A percentile compares a stretch with the other conserved stretches of the same genome.
These are phyloP conservation scores for Vandiemenella viatica DNA, from an alignment of 2,888 invertebrate species.

Conservation along the genomic window DNA sequence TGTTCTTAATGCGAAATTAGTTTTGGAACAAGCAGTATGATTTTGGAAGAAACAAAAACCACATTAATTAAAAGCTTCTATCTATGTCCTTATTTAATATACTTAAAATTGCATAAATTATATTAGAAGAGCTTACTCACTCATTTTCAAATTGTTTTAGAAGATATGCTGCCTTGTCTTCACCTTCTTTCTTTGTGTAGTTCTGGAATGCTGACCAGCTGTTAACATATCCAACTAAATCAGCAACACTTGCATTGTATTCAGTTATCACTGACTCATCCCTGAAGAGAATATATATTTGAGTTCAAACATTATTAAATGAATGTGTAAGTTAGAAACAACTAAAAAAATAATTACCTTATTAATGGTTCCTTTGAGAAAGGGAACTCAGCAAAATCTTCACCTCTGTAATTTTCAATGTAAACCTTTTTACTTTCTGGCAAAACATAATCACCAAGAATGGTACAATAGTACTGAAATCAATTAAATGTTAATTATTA, in stretches of 20 bases:
- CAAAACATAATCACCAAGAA: conserved; percentile 18
- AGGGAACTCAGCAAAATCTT: conserved; percentile 17
- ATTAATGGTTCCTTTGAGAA: conserved; percentile 17
- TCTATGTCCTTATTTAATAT: no score
- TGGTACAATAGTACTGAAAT: conserved; percentile 19
- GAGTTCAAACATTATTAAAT: not conserved
- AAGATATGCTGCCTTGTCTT: conserved; percentile 19
- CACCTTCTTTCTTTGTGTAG: conserved; percentile 21
- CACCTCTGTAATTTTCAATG: conserved; percentile 19
- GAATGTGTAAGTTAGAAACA: not conserved
- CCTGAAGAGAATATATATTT: conserved; percentile 16
- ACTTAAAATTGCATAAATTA: no score
- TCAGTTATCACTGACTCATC: conserved; percentile 22
- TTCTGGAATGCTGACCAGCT: conserved; percentile 26
- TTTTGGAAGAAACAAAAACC: no score
- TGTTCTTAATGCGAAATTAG: no score
- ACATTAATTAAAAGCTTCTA: no score
- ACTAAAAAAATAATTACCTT: conserved; percentile 13
- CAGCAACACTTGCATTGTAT: conserved; percentile 20
- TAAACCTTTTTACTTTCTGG: conserved; percentile 21
- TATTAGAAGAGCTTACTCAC: conserved; percentile 15
- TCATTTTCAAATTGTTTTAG: conserved; percentile 21
- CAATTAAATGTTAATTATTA: conserved; percentile 1
- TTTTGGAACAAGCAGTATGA: no score
- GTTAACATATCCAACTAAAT: conserved; percentile 23